A percentile compares a stretch with the other conserved stretches of the same genome.
Evolutionary conservation across 2,797 vertebrate genomes (phyloP).

Genomic region (Esox lucius): DNA sequence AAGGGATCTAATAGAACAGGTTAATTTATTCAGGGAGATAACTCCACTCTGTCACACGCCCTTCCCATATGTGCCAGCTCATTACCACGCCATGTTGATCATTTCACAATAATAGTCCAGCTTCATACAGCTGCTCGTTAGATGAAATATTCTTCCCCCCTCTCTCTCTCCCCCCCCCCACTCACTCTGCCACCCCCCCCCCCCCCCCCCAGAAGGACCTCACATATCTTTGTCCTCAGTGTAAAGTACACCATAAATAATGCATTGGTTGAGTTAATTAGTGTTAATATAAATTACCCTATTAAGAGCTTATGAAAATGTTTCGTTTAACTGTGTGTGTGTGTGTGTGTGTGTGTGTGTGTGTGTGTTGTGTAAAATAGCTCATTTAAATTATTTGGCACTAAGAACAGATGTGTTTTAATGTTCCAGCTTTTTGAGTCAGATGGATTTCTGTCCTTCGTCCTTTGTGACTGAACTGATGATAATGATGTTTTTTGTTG

Average conservation of each 20-base stretch:
- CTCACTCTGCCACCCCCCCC: not conserved
- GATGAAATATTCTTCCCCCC: not conserved
- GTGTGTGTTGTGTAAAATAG: not conserved
- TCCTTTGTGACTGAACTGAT: slow-evolving; percentile 2
- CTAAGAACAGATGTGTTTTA: not conserved
- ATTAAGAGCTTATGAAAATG: slow-evolving; percentile 42
- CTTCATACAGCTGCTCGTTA: slow-evolving; percentile 26
- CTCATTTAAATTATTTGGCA: not conserved
- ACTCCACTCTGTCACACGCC: not conserved
- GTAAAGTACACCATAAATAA: slow-evolving; percentile 45
- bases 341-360: not conserved
- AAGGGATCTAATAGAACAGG: slow-evolving; percentile 3
- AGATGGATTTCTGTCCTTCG: not conserved
- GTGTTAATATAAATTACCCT: slow-evolving; percentile 48
- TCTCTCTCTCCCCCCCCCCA: not conserved
- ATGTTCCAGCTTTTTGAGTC: no score
- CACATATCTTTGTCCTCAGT: slow-evolving; percentile 27
- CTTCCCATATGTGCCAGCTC: slow-evolving; percentile 43
- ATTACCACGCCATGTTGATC: slow-evolving; percentile 46
- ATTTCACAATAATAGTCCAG: slow-evolving; percentile 50
- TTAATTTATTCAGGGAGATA: slow-evolving; percentile 44
- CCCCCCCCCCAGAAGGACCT: not conserved
- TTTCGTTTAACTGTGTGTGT: slow-evolving; percentile 20
- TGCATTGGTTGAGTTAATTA: slow-evolving; percentile 45
- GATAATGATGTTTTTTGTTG: not conserved